phyloP scores from a whole-genome alignment of 2,888 invertebrate species.

The Tryphoninae sp. region DNA sequence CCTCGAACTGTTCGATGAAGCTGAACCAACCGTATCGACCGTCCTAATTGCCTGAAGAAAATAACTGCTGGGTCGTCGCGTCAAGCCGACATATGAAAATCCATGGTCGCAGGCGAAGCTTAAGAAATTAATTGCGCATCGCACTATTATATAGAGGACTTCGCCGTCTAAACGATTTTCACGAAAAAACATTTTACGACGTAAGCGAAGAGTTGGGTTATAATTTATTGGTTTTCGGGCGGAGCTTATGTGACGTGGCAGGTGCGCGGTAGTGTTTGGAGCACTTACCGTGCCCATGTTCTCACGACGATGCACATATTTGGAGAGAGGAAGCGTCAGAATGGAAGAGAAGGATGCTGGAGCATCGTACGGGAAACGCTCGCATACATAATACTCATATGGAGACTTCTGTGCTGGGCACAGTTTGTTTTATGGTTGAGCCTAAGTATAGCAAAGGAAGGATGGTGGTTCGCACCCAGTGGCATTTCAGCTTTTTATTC shows the following conservation, averaged over 20 bases:
- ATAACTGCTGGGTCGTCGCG: not conserved
- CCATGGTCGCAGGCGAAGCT: slow-evolving; percentile 22
- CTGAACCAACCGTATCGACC: not conserved
- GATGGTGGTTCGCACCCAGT: slow-evolving; percentile 27
- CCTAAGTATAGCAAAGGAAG: slow-evolving; percentile 66
- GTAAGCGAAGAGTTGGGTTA: slow-evolving; percentile 38
- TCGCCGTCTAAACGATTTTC: slow-evolving; percentile 37
- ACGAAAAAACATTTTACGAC: slow-evolving; percentile 52
- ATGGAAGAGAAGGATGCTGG: slow-evolving; percentile 18
- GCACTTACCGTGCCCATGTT: slow-evolving; percentile 68
- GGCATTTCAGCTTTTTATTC: slow-evolving; percentile 16
- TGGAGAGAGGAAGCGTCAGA: slow-evolving; percentile 27
- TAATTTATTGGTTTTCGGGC: slow-evolving; percentile 58
- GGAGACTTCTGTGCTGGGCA: slow-evolving; percentile 39
- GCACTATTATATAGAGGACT: slow-evolving; percentile 4
- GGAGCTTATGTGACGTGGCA: slow-evolving; percentile 66
- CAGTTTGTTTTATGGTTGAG: slow-evolving; percentile 70
- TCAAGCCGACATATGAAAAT: not conserved
- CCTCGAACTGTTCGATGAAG: not conserved
- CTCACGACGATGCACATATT: slow-evolving; percentile 39
- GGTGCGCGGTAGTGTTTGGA: slow-evolving; percentile 70
- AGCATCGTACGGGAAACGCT: slow-evolving; percentile 7
- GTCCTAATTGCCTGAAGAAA: slow-evolving; percentile 9
- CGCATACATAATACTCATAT: slow-evolving; percentile 49
- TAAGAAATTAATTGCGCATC: slow-evolving; percentile 30